Base-by-base conservation (phyloP, 2,888 invertebrate species). In the Stomorhina lunata region DNA sequence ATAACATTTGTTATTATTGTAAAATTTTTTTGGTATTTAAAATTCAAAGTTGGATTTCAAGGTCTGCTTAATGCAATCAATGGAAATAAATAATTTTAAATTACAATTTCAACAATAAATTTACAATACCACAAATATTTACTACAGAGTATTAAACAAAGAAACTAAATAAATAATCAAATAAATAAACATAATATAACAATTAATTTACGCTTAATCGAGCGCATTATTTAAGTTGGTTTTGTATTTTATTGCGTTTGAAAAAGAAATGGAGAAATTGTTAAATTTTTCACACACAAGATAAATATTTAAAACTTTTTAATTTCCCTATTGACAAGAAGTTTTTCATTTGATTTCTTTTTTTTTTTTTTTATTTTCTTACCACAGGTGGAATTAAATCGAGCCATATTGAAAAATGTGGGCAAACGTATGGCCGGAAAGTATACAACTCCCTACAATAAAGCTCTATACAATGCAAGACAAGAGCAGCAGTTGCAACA, bases 361-460 rank as follows among this genome's bases (percentile, higher is more conserved):
- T 7, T 61, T 79, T 34, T 76, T 55, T 25, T 25, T 72, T 65
- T 59, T 45, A 75, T 80, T 66, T 84, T 43, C 55, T 22, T 61
- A 32, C 20, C 45, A 43, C 71, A 94, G 92, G 93, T 93, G 77
- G 94, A 94, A 87, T 94, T 94, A 86, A 96, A 96, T 92, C 92
- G 96, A 77, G 93, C 94, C 84, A 93, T 95, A 88, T 92, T 96
- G 87, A 94, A 95, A 88, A 94, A 93, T 84, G 94, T 96, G 85
- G 96, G 96, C 86, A 96, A 96, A 91, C 94, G 96, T 89, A 86
- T 86, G 65, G 84, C 80, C 66, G 81, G 65, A 79, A 86, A 80
- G 63, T 83, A 84, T 29, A 76, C 81, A 66, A 79, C 85, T 57
- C 85, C 85, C 55, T 78, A 85, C 57, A 80, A 76, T 75, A 78